These are phyloP conservation scores for Lepidiolamprologus cunningtoni DNA, from an alignment of 2,113 vertebrate species.

Conservation along the genomic window DNA sequence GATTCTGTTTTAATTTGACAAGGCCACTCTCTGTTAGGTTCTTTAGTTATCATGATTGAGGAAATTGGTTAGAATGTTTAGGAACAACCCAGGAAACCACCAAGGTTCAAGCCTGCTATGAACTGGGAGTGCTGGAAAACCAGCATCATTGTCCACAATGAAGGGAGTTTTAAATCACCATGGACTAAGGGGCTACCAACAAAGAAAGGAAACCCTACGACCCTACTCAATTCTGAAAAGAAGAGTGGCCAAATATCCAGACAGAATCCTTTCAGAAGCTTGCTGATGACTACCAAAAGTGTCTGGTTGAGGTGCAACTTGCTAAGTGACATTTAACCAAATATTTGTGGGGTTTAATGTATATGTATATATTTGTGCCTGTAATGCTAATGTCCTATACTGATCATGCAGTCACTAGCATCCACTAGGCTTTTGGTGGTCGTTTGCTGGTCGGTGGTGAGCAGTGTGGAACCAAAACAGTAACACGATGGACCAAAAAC, in stretches of 20 bases:
- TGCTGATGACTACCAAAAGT: background rate
- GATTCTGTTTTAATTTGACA: background rate
- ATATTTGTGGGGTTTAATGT: background rate
- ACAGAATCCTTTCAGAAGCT: background rate
- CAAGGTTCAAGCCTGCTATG: background rate
- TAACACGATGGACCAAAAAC: background rate
- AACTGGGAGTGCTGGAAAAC: background rate
- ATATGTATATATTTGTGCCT: background rate
- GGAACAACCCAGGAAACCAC: background rate
- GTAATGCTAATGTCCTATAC: background rate
- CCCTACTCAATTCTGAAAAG: background rate
- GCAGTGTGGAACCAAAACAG: background rate
- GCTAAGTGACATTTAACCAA: background rate
- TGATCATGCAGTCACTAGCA: background rate
- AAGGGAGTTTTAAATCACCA: background rate
- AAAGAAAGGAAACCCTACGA: background rate
- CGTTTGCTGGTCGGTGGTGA: background rate
- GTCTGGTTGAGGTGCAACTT: background rate
- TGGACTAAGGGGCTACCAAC: background rate
- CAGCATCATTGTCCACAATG: background rate
- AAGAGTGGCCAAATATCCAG: background rate
- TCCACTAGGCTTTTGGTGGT: background rate
- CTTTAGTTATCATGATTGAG: background rate
- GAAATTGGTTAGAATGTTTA: background rate
- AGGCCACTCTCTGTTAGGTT: background rate